Evolutionary conservation across 2,797 vertebrate species (phyloP).

Genomic region (Thamnophis elegans): DNA sequence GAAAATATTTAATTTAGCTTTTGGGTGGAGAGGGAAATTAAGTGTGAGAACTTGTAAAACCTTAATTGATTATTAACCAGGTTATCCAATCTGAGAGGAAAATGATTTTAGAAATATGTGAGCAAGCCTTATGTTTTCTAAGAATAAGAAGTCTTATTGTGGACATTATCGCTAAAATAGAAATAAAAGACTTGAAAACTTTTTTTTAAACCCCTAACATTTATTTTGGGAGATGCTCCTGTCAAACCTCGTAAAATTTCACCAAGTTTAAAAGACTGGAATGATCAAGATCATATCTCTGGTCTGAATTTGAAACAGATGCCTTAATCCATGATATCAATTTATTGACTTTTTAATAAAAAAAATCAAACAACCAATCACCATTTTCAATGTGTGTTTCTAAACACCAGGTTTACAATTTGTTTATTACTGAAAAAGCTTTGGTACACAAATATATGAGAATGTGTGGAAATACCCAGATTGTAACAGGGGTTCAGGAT

Average conservation of each 20-base stretch:
- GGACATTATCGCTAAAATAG: neutral
- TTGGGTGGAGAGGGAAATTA: neutral
- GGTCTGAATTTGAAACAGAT: neutral
- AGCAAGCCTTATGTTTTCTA: neutral
- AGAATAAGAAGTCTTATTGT: neutral
- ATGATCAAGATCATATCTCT: neutral
- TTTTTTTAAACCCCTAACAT: neutral
- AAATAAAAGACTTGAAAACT: neutral
- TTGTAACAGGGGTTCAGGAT: neutral
- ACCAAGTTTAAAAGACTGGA: neutral
- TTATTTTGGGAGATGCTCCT: neutral
- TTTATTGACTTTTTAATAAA: neutral
- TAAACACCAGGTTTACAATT: neutral
- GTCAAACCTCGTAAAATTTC: neutral
- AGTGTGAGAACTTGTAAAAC: neutral
- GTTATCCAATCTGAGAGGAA: neutral
- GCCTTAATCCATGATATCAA: neutral
- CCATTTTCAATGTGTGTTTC: neutral
- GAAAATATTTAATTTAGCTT: neutral
- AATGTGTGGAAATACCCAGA: neutral
- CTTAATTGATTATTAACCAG: neutral
- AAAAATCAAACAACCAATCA: neutral
- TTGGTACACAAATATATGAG: neutral
- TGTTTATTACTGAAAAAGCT: neutral
- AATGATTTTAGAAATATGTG: neutral